Percentiles rank a stretch among this genome's conserved stretches.
Conservation (phyloP, 2,888 invertebrate genomes). For the Nephrotoma flavescens region DNA sequence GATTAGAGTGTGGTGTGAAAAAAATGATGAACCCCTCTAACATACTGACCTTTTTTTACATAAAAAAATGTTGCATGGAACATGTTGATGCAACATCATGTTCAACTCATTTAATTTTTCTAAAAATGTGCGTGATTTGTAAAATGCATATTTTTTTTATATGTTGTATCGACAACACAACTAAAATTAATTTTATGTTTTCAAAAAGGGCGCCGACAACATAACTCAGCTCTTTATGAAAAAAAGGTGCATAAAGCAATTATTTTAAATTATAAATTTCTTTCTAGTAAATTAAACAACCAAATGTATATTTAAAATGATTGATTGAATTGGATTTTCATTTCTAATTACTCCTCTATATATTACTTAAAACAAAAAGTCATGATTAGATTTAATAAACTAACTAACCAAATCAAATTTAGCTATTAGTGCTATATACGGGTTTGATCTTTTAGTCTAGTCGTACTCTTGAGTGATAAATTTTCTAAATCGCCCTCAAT, state of each 20-base stretch:
- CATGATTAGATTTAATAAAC: background rate
- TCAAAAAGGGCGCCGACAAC: background rate
- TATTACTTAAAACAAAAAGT: background rate
- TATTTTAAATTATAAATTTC: background rate
- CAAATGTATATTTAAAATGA: background rate
- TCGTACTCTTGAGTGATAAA: background rate
- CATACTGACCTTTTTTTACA: background rate
- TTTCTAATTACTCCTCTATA: background rate
- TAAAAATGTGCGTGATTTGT: background rate
- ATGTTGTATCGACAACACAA: background rate
- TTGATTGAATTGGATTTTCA: background rate
- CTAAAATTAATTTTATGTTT: background rate
- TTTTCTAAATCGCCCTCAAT: background rate
- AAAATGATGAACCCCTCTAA: background rate
- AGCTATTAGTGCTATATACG: background rate
- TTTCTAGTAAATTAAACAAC: background rate
- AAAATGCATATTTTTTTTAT: background rate
- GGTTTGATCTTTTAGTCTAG: background rate
- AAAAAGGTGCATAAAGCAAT: background rate
- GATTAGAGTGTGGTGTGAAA: background rate
- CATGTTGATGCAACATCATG: background rate
- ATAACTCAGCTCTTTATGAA: background rate
- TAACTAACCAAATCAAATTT: background rate
- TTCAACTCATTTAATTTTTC: background rate
- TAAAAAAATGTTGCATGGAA: background rate